Conservation (phyloP, 2,797 vertebrate genomes). For the Xyrichtys novacula region DNA sequence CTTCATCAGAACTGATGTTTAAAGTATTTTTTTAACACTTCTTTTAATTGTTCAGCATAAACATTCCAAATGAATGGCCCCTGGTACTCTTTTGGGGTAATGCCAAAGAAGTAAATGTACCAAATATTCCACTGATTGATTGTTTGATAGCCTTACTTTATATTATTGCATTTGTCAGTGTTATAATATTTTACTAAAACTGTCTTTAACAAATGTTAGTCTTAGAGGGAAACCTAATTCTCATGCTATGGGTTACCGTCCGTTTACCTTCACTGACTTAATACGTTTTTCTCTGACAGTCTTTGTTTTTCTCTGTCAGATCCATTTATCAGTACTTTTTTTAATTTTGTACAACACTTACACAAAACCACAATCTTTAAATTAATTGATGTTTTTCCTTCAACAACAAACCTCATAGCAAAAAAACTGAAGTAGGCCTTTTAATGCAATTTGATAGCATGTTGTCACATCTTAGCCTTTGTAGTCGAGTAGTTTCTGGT, state of each 20-base stretch:
- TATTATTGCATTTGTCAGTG: neutral
- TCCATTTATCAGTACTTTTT: neutral
- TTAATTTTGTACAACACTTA: neutral
- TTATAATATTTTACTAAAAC: no score
- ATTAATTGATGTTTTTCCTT: neutral
- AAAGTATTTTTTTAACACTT: no score
- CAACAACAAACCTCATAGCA: constrained; percentile 8
- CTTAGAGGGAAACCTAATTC: neutral
- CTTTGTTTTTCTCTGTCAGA: neutral
- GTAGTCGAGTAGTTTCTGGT: neutral
- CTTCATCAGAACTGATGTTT: no score
- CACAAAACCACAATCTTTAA: neutral
- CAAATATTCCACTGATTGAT: no score
- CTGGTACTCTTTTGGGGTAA: neutral
- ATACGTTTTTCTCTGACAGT: neutral
- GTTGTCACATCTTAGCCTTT: neutral
- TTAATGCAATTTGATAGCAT: neutral
- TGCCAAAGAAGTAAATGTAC: neutral
- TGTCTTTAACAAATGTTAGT: no score
- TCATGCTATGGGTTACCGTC: neutral
- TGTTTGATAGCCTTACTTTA: neutral
- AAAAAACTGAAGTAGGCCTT: neutral
- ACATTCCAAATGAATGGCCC: no score
- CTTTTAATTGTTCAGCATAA: no score
- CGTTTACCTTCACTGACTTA: neutral